Conservation (phyloP, 2,113 vertebrate genomes). For the Spilogale gracilis region DNA sequence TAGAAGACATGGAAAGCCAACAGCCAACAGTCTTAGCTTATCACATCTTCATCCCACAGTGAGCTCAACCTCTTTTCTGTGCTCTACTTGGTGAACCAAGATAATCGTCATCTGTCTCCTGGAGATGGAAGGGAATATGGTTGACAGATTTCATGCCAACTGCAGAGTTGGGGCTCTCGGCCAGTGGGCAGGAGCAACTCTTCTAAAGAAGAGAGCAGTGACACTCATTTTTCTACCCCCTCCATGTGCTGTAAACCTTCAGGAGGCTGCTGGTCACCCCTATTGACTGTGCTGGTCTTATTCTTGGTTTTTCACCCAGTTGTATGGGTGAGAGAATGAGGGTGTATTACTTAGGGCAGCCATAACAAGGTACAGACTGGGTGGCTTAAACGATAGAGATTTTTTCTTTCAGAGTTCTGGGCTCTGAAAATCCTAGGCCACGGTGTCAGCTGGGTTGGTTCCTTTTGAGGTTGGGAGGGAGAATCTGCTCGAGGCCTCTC, state of each 20-base stretch:
- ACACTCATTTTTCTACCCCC: too few relatives aligned
- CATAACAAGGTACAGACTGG: accelerated
- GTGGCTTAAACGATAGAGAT: accelerated
- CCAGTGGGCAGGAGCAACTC: background rate
- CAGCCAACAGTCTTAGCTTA: background rate
- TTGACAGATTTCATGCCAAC: background rate
- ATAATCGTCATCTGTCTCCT: too few relatives aligned
- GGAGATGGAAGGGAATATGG: accelerated
- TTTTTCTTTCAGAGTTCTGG: background rate
- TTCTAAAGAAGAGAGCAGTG: background rate
- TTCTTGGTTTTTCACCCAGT: background rate
- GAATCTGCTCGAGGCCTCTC: too few relatives aligned
- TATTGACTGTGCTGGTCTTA: background rate
- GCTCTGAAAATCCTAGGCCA: background rate
- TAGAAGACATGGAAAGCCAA: accelerated
- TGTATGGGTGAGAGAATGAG: background rate
- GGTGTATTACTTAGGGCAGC: too few relatives aligned
- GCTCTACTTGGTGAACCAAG: too few relatives aligned
- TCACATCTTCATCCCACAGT: background rate
- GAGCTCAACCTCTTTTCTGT: background rate
- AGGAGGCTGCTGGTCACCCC: accelerated
- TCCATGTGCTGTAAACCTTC: accelerated
- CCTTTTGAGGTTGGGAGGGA: background rate
- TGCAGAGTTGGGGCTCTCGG: accelerated
- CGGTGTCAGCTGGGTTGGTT: accelerated